A percentile compares a stretch with the other conserved stretches of the same genome.
These are phyloP conservation scores for Lasaia peninsularis DNA, from an alignment of 1,140 invertebrate species.

Conservation along the genomic window DNA sequence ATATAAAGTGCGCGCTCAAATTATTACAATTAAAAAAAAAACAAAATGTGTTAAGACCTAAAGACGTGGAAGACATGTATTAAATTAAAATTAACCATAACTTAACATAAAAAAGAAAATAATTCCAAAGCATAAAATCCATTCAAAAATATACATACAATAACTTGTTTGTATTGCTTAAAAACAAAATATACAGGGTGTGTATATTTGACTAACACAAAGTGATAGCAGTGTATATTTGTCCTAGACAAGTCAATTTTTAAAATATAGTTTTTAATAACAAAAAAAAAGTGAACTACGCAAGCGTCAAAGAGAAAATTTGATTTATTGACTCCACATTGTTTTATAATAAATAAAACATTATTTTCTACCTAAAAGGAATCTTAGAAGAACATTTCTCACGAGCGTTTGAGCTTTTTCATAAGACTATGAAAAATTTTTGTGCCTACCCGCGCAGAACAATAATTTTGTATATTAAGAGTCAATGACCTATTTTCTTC, in stretches of 20 bases:
- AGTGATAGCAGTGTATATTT: slow-evolving; percentile 4
- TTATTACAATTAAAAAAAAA: slow-evolving; percentile 20
- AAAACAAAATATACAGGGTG: slow-evolving; percentile 29
- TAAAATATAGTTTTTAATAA: slow-evolving; percentile 8
- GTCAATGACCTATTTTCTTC: no score
- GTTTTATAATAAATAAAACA: no score
- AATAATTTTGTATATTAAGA: no score
- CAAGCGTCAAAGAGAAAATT: no score
- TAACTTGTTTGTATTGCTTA: slow-evolving; percentile 19
- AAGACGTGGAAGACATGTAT: slow-evolving; percentile 36
- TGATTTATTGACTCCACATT: no score
- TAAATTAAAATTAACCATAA: slow-evolving; percentile 28
- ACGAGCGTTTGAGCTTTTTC: no score
- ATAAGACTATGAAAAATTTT: no score
- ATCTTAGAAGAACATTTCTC: no score
- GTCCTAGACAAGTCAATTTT: slow-evolving; percentile 5
- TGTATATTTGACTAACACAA: slow-evolving; percentile 35
- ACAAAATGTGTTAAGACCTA: slow-evolving; percentile 22
- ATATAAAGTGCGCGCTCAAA: slow-evolving; percentile 45
- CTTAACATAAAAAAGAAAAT: slow-evolving; percentile 18
- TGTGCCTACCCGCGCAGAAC: no score
- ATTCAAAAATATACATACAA: slow-evolving; percentile 67
- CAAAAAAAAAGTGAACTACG: not conserved
- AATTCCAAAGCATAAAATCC: slow-evolving; percentile 25
- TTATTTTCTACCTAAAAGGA: no score